Base-by-base conservation (phyloP, 2,797 vertebrate species). In the Enteromius thamalakanensis region DNA sequence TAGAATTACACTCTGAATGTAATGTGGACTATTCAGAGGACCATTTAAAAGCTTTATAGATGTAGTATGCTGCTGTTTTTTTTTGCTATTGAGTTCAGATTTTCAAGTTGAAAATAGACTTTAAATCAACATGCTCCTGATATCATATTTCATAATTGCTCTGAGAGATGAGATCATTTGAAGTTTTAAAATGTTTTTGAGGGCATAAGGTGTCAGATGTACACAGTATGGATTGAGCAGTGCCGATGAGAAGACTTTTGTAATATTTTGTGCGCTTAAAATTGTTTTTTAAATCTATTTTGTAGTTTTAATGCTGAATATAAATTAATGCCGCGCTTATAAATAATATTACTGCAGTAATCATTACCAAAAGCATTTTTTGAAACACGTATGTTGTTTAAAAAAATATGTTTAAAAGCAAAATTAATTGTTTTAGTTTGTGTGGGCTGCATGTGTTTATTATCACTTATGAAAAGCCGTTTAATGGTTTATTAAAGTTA, bases 151-250 rank as follows among this genome's bases (percentile, higher is more conserved):
- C 75, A 34, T 67, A 34, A 45, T 78, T 6, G 19, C 6, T 78
- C 9, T 60, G 5, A 47, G 37, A 42, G 40, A 70, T 47, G 21
- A 15, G 42, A 26, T 70, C 40, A 70, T 47, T 45, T 47, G 12
- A 70, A 70, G 68, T 47, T 45, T 34, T 32, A 7, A 47, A 47
- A 34, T 78, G 45, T 62, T 62, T 77, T 76, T 76, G 51, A 15
- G 51, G 3, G 34, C 14, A 37, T 40, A 40, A 29, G 51, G 14
- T 29, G 32, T 42, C 37, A n/a, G 37, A 70, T 58, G 51, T 70
- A 51, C 42, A 3, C 65, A 55, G 37, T 53, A 19, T 32, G 42
- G 11, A 74, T 74, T 6, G 10, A 70, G 37, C 49, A 70, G 51
- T 70, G 51, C 49, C 11, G 23, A 19, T 12, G 34, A 68, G 19